Base-by-base conservation (phyloP, 1,140 invertebrate species). In the Macrotrachela quadricornifera region DNA sequence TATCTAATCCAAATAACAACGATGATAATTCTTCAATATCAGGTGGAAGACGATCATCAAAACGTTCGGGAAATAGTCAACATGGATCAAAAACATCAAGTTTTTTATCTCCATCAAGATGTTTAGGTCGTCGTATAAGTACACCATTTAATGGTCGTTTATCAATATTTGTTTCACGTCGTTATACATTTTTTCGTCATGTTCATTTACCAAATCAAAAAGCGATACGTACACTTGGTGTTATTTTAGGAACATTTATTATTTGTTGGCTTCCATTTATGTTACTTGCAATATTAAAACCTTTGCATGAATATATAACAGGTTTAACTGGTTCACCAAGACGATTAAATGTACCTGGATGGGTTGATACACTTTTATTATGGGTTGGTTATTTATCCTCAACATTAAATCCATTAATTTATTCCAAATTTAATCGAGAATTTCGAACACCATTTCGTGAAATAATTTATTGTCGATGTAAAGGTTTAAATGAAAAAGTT, bases 221-320 rank as follows among this genome's bases (percentile, higher is more conserved):
- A 66, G 85, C 86, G 9, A 87, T 83, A 53, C 84, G 84, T 10
- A 92, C 86, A 0, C 63, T 77, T 21, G 76, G 75, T 9, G 73
- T 76, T 18, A 77, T 76, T 49, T 72, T 77, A 56, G 75, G 75
- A 10, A 75, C 73, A 0, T 76, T 77, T 60, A 65, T 75, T 10
- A 61, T 74, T 8, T 76, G 75, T 57, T 76, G 76, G 76, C 58
- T 77, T 16, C 75, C 75, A 4, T 76, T 77, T 59, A 76, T 77
- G 55, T 71, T 73, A 36, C 61, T 73, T 6, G 77, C 76, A 54
- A 66, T 75, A 69, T 77, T 15, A 66, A 73, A 17, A 74, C 75
- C 6, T 50, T 55, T 16, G 14, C 18, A 30, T 10, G 48, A 1
- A 39, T 16, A n/a, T 36, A 48, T 11, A 46, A 45, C 18, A n/a